phyloP scores from a whole-genome alignment of 2,113 vertebrate genomes.

The Paradoxurus hermaphroditus region DNA sequence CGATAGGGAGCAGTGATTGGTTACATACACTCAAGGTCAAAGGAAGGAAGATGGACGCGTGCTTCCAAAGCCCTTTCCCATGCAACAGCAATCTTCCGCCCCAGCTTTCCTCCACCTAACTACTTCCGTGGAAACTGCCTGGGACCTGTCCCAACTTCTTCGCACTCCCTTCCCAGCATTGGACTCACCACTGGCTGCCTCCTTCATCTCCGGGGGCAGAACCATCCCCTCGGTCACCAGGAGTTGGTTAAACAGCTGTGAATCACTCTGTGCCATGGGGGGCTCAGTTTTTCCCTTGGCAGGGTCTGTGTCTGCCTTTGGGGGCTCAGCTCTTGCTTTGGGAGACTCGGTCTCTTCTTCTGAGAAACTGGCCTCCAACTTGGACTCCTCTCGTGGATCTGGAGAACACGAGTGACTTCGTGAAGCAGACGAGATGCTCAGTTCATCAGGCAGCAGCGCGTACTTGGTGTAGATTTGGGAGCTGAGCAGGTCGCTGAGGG shows the following conservation, averaged over 20 bases:
- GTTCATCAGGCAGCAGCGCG: background rate
- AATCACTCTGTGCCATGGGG: conserved; percentile 58
- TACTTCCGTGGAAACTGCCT: rapidly evolving
- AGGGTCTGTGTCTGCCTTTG: conserved; percentile 68
- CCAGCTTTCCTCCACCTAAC: background rate
- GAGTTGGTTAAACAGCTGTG: conserved; percentile 84
- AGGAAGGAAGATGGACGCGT: background rate
- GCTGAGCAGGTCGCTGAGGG: conserved; percentile 85
- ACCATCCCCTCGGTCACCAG: conserved; percentile 85
- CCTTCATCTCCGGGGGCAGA: conserved; percentile 83
- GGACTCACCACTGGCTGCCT: conserved; percentile 86
- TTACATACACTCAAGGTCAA: background rate
- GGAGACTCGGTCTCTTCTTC: conserved; percentile 73
- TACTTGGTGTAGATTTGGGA: conserved; percentile 89
- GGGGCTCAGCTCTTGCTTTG: conserved; percentile 78
- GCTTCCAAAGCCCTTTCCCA: background rate
- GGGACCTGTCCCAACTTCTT: background rate
- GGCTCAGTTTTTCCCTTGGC: conserved; percentile 79
- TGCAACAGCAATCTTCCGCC: background rate
- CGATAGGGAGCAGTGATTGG: background rate
- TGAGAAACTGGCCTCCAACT: background rate
- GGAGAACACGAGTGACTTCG: conserved; percentile 28
- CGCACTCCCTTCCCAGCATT: background rate
- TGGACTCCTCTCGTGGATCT: conserved; percentile 41
- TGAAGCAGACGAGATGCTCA: background rate